A percentile compares a stretch with the other conserved stretches of the same genome.
These are phyloP conservation scores for Sturnira hondurensis DNA, from an alignment of 2,113 vertebrate genomes.

Conservation along the genomic window DNA sequence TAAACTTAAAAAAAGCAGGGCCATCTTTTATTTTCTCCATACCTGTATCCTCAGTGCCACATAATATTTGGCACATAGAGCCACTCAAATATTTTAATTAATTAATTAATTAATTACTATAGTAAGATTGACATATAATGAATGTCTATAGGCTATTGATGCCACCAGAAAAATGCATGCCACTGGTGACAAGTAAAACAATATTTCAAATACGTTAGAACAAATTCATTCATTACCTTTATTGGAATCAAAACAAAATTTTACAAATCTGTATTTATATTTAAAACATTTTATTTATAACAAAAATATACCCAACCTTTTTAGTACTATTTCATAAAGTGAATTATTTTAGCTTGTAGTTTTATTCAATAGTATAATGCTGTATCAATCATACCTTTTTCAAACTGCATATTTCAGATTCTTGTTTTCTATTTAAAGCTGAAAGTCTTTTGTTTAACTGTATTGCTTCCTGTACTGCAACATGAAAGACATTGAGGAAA, in stretches of 20 bases:
- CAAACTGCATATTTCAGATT: slow-evolving; percentile 83
- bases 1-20: slow-evolving; percentile 6
- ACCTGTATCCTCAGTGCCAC: neutral
- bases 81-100: neutral
- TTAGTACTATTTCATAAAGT: slow-evolving; percentile 31
- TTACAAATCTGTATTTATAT: neutral
- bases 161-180: neutral
- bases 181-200: neutral
- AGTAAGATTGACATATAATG: neutral
- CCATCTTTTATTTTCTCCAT: slow-evolving; percentile 24
- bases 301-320: slow-evolving; percentile 1
- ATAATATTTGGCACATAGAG: neutral
- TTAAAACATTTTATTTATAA: slow-evolving; percentile 18
- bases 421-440: slow-evolving; percentile 85
- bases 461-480: slow-evolving; percentile 90
- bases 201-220: slow-evolving; percentile 22
- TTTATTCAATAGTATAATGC: slow-evolving; percentile 6
- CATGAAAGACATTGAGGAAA: slow-evolving; percentile 43
- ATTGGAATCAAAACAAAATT: slow-evolving; percentile 36
- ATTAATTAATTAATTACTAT: neutral
- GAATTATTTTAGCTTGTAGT: slow-evolving; percentile 9
- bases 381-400: slow-evolving; percentile 84
- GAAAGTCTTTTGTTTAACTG: slow-evolving; percentile 87
- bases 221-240: slow-evolving; percentile 9
- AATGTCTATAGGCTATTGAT: neutral